phyloP scores from a whole-genome alignment of 2,888 invertebrate genomes.

The Steromphala cineraria region DNA sequence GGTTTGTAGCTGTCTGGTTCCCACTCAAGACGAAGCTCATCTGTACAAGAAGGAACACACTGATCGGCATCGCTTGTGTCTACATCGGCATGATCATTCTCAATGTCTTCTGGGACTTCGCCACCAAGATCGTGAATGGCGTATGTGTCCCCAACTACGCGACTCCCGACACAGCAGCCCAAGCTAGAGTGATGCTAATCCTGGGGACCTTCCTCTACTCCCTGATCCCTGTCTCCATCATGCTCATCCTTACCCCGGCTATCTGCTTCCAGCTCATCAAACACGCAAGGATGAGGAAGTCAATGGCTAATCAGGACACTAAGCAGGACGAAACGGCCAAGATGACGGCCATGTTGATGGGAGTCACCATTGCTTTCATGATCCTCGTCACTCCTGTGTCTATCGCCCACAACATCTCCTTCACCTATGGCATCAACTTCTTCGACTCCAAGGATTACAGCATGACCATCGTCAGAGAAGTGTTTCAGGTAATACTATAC shows the following conservation, averaged over 20 bases:
- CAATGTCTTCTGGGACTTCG: constrained; percentile 51
- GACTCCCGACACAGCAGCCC: constrained; percentile 30
- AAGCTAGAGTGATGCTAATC: constrained; percentile 38
- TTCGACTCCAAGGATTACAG: constrained; percentile 50
- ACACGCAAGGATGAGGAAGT: constrained; percentile 25
- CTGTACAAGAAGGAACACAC: constrained; percentile 40
- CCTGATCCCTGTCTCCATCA: constrained; percentile 18
- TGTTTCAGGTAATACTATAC: not conserved
- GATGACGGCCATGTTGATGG: constrained; percentile 54
- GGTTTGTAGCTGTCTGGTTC: constrained; percentile 57
- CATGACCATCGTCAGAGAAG: constrained; percentile 44
- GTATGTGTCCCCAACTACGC: constrained; percentile 44
- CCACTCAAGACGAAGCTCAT: constrained; percentile 49
- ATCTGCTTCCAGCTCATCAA: constrained; percentile 27
- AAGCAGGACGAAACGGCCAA: constrained; percentile 28
- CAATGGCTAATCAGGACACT: constrained; percentile 14
- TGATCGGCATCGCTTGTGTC: constrained; percentile 34
- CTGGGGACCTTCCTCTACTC: constrained; percentile 23
- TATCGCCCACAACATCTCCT: constrained; percentile 22
- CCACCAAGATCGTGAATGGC: constrained; percentile 42
- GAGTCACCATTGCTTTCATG: constrained; percentile 27
- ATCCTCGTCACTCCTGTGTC: constrained; percentile 27
- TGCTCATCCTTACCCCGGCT: constrained; percentile 4
- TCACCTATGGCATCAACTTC: constrained; percentile 21
- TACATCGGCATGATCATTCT: constrained; percentile 37